Base-by-base conservation (phyloP, 1,140 invertebrate species). In the Steinernema feltiae region DNA sequence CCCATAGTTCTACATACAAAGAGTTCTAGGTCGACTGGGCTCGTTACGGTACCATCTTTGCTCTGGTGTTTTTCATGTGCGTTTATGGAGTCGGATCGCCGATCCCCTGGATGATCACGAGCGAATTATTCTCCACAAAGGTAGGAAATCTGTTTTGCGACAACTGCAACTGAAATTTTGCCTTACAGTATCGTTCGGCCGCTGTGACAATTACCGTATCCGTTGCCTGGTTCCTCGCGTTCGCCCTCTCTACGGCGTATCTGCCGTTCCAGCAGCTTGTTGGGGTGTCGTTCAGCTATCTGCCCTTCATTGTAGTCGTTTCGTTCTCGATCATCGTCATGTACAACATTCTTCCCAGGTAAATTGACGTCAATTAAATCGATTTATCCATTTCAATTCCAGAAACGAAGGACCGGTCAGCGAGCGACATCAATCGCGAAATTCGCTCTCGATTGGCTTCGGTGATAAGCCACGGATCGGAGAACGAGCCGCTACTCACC, bases 191-290 rank as follows among this genome's bases (percentile, higher is more conserved):
- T 74, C 79, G 82, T 12, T 75, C 80, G 27, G 75, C 78, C 24
- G 82, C 82, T 1, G 82, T 84, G 12, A 84, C 82, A 1, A 78
- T 86, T 0, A 76, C 79, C 1, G 83, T 86, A 17, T 85, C 84
- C 48, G 79, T 86, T 1, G 81, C 84, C 0, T 85, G 85, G 84
- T 83, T 76, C 1, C 78, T 86, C 32, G 78, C 81, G 0, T 85
- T 85, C 71, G 35, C 86, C 3, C 75, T 86, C 32, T 85, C 83
- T 3, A 82, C 82, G 7, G 69, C 78, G 3, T 85, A 85, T 72
- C 75, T 85, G 17, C 84, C 84, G 27, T 85, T 86, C 72, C 83
- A 86, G 69, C 84, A 84, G 83, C 75, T 85, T 24, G 84, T 85
- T 24, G 84, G 84, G 1, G 78, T 81, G 12, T 82, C 84, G 1